A percentile compares a stretch with the other conserved stretches of the same genome.
Conservation (phyloP, 2,888 invertebrate genomes). For the Caenorhabditis sp. region DNA sequence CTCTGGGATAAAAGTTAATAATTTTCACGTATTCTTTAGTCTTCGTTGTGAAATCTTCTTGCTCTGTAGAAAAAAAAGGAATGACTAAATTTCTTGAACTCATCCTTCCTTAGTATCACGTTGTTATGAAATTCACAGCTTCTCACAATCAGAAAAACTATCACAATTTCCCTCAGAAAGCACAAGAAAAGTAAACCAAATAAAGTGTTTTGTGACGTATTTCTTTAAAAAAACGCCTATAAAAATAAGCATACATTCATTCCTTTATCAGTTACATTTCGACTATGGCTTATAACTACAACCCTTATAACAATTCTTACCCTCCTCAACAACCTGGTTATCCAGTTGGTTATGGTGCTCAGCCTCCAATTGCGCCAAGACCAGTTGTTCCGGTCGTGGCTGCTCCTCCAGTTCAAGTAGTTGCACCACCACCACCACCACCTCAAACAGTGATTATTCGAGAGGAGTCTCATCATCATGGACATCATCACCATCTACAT, state of each 20-base stretch:
- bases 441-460: conserved; percentile 12
- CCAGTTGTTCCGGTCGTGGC: conserved; percentile 10
- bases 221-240: neutral
- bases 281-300: conserved; percentile 20
- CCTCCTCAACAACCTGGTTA: conserved; percentile 8
- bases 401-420: neutral
- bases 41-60: too few species aligned
- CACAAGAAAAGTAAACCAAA: neutral
- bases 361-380: neutral
- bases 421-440: conserved; percentile 10
- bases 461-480: neutral
- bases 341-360: conserved; percentile 1
- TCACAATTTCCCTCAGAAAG: neutral
- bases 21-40: too few species aligned
- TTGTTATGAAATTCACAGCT: too few species aligned
- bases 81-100: too few species aligned
- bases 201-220: neutral
- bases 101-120: too few species aligned
- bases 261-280: neutral
- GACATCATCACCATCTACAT: too few species aligned
- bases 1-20: too few species aligned
- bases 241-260: neutral
- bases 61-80: too few species aligned
- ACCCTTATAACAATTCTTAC: conserved; percentile 19
- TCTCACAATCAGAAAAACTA: too few species aligned